Evolutionary conservation across 1,140 invertebrate genomes (phyloP).

Genomic region (Drosophila jambulina): DNA sequence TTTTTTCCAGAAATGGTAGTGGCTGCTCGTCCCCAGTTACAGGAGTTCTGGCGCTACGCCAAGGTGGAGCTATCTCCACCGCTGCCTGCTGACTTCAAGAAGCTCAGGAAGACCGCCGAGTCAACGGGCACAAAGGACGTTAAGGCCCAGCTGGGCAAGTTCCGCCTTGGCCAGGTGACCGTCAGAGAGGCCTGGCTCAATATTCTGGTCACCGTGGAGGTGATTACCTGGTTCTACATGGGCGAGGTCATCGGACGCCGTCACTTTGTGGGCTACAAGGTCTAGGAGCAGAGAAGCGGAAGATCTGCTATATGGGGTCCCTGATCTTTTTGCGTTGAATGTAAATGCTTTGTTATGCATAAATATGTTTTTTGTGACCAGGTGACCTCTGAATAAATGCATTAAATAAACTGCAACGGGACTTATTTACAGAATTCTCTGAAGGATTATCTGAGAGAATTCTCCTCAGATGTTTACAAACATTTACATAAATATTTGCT

Average conservation of each 20-base stretch:
- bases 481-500: slow-evolving; percentile 24
- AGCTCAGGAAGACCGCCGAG: slow-evolving; percentile 90
- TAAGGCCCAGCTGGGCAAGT: slow-evolving; percentile 84
- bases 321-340: slow-evolving; percentile 26
- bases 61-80: slow-evolving; percentile 97
- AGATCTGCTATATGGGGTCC: neutral
- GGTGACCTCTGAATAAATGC: slow-evolving; percentile 18
- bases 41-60: slow-evolving; percentile 93
- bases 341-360: slow-evolving; percentile 18
- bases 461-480: neutral
- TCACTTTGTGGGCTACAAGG: slow-evolving; percentile 95
- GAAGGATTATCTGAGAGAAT: neutral
- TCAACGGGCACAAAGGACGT: slow-evolving; percentile 88
- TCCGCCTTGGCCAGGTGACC: slow-evolving; percentile 91
- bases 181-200: slow-evolving; percentile 96
- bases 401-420: neutral
- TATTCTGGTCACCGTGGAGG: slow-evolving; percentile 93
- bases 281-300: slow-evolving; percentile 86
- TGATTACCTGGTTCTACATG: slow-evolving; percentile 97
- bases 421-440: no score
- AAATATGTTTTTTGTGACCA: slow-evolving; percentile 7
- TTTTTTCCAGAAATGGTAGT: slow-evolving; percentile 86
- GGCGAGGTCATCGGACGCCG: slow-evolving; percentile 98
- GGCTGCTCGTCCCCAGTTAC: slow-evolving; percentile 89
- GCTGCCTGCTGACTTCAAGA: slow-evolving; percentile 92